Conservation (phyloP, 2,113 vertebrate genomes). For the Psittacara wagleri region DNA sequence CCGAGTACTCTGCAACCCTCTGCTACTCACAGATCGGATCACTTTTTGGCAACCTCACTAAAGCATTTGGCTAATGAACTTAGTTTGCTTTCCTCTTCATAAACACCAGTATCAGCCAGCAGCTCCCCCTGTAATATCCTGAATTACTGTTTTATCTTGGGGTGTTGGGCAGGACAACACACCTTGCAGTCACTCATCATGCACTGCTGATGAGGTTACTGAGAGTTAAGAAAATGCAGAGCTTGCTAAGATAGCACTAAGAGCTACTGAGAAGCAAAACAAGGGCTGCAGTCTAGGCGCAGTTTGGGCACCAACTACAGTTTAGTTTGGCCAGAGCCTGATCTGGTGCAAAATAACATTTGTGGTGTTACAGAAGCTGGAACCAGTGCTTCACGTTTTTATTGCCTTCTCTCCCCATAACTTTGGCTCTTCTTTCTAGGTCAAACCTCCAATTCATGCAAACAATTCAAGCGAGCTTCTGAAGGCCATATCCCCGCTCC, state of each 20-base stretch:
- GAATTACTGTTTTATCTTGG: background rate
- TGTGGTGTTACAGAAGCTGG: background rate
- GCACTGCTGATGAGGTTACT: background rate
- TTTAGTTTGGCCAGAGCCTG: background rate
- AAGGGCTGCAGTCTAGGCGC: background rate
- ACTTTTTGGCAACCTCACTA: background rate
- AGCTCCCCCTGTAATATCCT: background rate
- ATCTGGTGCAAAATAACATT: background rate
- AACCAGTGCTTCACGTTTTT: background rate
- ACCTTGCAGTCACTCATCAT: background rate
- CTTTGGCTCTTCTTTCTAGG: background rate
- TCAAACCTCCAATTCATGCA: background rate
- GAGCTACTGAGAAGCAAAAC: background rate
- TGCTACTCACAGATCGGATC: background rate
- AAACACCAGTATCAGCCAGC: rapidly evolving
- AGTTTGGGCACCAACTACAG: background rate
- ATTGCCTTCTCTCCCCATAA: background rate
- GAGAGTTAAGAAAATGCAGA: background rate
- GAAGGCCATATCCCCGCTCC: background rate
- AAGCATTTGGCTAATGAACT: background rate
- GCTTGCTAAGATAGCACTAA: background rate
- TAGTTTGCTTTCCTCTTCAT: background rate
- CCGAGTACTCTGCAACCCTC: background rate
- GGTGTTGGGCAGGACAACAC: background rate
- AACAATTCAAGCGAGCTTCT: background rate